These are phyloP conservation scores for Polydrusus pterygomalis DNA, from an alignment of 2,888 invertebrate species.

Conservation along the genomic window DNA sequence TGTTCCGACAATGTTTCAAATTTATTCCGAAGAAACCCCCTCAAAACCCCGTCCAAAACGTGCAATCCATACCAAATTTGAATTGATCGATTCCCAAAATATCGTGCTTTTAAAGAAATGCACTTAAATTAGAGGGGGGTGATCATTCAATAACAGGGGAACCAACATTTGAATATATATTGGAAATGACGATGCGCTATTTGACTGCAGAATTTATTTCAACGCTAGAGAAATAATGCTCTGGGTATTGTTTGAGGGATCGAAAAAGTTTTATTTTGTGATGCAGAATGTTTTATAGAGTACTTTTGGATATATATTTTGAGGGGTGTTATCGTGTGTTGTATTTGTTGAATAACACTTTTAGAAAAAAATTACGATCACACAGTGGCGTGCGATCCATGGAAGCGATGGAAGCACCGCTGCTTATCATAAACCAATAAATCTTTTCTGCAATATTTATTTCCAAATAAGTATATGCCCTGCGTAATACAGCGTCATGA, in stretches of 20 bases:
- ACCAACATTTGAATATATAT: constrained; percentile 71
- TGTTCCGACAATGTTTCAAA: constrained; percentile 9
- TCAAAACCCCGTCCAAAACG: constrained; percentile 22
- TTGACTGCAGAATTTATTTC: constrained; percentile 17
- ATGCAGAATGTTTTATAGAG: not conserved
- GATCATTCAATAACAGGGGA: constrained; percentile 27
- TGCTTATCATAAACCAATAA: too few relatives aligned
- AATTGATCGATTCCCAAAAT: constrained; percentile 36
- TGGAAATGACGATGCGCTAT: constrained; percentile 64
- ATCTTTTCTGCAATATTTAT: too few relatives aligned
- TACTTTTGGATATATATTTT: too few relatives aligned
- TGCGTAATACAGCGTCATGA: too few relatives aligned
- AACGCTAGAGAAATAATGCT: constrained; percentile 1
- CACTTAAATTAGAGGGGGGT: constrained; percentile 43
- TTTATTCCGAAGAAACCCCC: constrained; percentile 21
- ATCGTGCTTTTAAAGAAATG: constrained; percentile 34
- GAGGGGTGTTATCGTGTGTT: too few relatives aligned
- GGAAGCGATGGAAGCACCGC: too few relatives aligned
- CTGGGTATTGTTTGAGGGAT: constrained; percentile 9
- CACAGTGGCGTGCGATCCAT: too few relatives aligned
- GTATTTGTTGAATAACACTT: too few relatives aligned
- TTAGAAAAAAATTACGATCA: too few relatives aligned
- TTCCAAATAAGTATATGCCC: too few relatives aligned
- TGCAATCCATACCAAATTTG: constrained; percentile 34
- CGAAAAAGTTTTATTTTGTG: not conserved